These are phyloP conservation scores for Syngnathus floridae DNA, from an alignment of 2,113 vertebrate species.

Conservation along the genomic window DNA sequence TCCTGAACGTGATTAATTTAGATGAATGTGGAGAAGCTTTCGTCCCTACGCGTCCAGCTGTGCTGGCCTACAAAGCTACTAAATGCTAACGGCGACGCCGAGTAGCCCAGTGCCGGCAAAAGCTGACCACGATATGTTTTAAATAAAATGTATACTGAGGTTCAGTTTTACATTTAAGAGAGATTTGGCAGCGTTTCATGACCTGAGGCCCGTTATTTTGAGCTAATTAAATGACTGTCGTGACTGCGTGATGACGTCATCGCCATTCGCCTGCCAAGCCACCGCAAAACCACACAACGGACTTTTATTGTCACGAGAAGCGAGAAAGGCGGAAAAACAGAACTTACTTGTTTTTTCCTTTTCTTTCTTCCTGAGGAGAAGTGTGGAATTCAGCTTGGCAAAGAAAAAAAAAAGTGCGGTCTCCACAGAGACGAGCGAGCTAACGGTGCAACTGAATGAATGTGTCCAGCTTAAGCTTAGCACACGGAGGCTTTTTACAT, in stretches of 20 bases:
- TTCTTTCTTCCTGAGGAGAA: not conserved
- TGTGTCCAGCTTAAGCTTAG: slow-evolving; percentile 1
- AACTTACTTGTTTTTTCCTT: slow-evolving; percentile 4
- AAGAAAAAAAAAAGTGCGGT: not conserved
- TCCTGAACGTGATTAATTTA: no score
- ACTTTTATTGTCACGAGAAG: not conserved
- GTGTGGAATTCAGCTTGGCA: not conserved
- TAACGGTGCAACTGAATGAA: slow-evolving; percentile 5
- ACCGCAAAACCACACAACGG: not conserved
- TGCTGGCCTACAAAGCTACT: not conserved
- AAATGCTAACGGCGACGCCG: not conserved
- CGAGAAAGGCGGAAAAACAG: not conserved
- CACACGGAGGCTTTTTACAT: slow-evolving; percentile 4
- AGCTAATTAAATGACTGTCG: slow-evolving; percentile 1
- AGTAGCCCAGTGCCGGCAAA: not conserved
- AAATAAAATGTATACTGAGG: not conserved
- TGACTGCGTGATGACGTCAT: slow-evolving; percentile 10
- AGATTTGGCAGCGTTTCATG: not conserved
- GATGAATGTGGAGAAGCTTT: not conserved
- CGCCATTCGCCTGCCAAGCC: not conserved
- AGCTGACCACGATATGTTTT: not conserved
- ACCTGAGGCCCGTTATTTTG: not conserved
- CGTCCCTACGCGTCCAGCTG: not conserved
- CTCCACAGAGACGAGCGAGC: not conserved
- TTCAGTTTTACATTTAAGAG: not conserved